Evolutionary conservation across 1,140 invertebrate species (phyloP).

Genomic region (Macrobrachium rosenbergii): DNA sequence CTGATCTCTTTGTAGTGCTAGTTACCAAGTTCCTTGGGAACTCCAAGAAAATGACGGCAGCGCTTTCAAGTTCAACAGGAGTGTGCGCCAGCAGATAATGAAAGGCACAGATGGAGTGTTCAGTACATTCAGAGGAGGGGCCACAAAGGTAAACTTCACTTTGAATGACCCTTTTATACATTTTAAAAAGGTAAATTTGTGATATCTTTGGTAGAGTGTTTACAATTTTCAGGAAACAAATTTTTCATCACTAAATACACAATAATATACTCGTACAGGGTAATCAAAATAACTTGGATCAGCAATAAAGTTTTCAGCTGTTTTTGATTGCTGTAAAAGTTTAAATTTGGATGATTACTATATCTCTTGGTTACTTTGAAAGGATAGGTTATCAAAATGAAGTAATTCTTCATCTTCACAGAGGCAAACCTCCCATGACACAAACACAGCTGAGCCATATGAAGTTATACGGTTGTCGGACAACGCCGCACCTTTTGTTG

Average conservation of each 20-base stretch:
- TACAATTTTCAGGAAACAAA: background rate
- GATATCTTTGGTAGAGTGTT: background rate
- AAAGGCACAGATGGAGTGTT: constrained; percentile 42
- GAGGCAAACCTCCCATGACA: constrained; percentile 6
- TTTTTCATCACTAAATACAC: too few relatives aligned
- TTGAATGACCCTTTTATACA: too few relatives aligned
- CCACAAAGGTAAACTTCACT: background rate
- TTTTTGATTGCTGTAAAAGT: too few relatives aligned
- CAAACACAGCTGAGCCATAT: constrained; percentile 24
- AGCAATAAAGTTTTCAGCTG: too few relatives aligned
- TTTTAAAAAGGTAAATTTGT: background rate
- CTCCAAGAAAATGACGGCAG: background rate
- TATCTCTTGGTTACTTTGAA: too few relatives aligned
- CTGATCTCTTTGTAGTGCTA: background rate
- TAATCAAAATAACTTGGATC: too few relatives aligned
- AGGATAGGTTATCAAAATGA: background rate
- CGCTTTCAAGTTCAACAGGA: constrained; percentile 43
- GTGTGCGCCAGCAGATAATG: constrained; percentile 43
- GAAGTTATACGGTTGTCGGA: constrained; percentile 26
- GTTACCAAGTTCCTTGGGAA: constrained; percentile 23
- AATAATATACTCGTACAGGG: too few relatives aligned
- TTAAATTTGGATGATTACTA: too few relatives aligned
- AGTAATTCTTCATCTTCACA: constrained; percentile 2
- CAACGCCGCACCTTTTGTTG: background rate
- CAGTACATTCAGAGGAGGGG: constrained; percentile 39